These are phyloP conservation scores for Eupithecia dodoneata DNA, from an alignment of 2,888 invertebrate species.

Conservation along the genomic window DNA sequence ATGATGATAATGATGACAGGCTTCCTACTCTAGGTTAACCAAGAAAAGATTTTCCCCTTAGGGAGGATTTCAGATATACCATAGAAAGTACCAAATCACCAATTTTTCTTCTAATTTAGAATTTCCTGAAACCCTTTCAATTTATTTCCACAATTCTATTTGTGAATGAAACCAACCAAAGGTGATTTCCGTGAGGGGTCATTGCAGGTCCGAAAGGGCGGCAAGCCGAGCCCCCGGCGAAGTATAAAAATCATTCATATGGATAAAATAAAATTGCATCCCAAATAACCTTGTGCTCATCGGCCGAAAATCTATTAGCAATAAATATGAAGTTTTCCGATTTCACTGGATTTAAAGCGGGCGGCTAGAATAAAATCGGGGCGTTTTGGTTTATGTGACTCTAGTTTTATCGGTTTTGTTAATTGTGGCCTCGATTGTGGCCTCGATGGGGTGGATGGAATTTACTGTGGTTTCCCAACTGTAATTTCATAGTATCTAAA, in stretches of 20 bases:
- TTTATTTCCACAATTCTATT: constrained; percentile 47
- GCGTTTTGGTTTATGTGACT: constrained; percentile 71
- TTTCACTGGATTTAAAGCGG: constrained; percentile 81
- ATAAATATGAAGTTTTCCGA: constrained; percentile 84
- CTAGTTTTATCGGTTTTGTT: constrained; percentile 70
- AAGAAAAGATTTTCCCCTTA: not conserved
- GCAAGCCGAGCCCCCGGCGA: constrained; percentile 67
- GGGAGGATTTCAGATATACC: too few species aligned
- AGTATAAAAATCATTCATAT: constrained; percentile 84
- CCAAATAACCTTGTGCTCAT: constrained; percentile 81
- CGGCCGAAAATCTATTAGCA: constrained; percentile 83
- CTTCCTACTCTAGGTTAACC: not conserved
- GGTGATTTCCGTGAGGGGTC: constrained; percentile 61
- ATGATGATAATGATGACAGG: too few species aligned
- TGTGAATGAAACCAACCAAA: constrained; percentile 57
- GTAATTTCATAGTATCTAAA: not conserved
- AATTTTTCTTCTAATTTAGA: not conserved
- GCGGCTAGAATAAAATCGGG: constrained; percentile 66
- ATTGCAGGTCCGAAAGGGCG: constrained; percentile 69
- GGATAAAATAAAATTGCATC: constrained; percentile 84
- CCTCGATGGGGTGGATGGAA: constrained; percentile 28
- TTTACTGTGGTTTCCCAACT: constrained; percentile 9
- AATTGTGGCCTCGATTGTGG: constrained; percentile 48
- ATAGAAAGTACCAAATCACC: not conserved
- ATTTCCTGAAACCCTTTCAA: constrained; percentile 24